Evolutionary conservation across 2,888 invertebrate genomes (phyloP), one percentile per base, ranked within the genome.

Genomic region (Aplocera efformata): DNA sequence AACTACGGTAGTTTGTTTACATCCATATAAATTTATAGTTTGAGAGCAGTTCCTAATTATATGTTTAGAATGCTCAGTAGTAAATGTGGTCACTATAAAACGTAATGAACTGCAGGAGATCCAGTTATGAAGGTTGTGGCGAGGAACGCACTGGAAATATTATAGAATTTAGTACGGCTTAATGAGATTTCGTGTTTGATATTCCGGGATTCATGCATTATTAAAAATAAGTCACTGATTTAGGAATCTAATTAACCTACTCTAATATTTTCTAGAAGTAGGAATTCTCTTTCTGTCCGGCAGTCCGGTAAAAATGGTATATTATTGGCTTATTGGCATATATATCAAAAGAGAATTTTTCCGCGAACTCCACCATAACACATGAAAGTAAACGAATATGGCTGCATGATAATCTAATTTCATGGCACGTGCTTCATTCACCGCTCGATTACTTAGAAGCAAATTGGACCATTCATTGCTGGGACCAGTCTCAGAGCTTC

Each of bases 391-490:
- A 40, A 30, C 36, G 59, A 65, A 69, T 64, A 67, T 60, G 60
- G 59, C 60, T 53, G 55, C 40, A 49, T 34, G 64, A 74, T 74
- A 66, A 75, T 76, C 74, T 78, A 74, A 83, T 84, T 83, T 81
- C 81, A 83, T 80, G 80, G 72, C 68, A 69, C 68, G 66, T 67
- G 74, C 72, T 70, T 76, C 69, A 77, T 83, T 74, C 75, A 64
- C 69, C 73, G 82, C 68, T 80, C 81, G 79, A 82, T 84, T 85
- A 81, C 74, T 69, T 67, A 63, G 66, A 67, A 65, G 79, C 74
- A 79, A 79, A 84, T 85, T 84, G 82, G 71, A 73, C 69, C 75
- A 84, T 84, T 76, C 74, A 79, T 84, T 79, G 69, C 72, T 60
- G 53, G 62, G 58, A 60, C 61, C 63, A 52, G 53, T 48, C 50